phyloP scores from a whole-genome alignment of 2,113 vertebrate genomes.

The Cyprinus carpio region DNA sequence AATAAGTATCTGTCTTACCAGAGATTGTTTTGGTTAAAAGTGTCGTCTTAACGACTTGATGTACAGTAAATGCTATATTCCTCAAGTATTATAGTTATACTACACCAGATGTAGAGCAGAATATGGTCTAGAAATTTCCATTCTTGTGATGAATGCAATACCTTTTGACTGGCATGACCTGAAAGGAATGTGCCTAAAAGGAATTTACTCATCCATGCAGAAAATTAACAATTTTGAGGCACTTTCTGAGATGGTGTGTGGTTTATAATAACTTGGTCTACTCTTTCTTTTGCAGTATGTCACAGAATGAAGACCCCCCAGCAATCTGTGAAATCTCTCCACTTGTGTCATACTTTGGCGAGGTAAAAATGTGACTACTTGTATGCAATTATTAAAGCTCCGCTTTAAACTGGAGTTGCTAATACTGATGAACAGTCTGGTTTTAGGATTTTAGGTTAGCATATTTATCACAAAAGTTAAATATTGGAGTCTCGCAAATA shows the following conservation, averaged over 20 bases:
- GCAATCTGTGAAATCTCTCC: slow-evolving; percentile 90
- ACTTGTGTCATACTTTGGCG: slow-evolving; percentile 89
- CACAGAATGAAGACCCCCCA: slow-evolving; percentile 65
- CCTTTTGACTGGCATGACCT: neutral
- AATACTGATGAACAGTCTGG: neutral
- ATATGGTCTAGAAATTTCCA: neutral
- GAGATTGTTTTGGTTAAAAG: neutral
- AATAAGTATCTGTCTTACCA: neutral
- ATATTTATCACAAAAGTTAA: neutral
- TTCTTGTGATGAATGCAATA: neutral
- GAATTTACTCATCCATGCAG: neutral
- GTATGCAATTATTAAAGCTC: neutral
- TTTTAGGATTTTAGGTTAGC: neutral
- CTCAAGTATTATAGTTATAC: neutral
- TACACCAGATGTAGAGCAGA: neutral
- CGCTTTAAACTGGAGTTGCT: neutral
- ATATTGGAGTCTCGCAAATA: neutral
- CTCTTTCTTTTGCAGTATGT: slow-evolving; percentile 63
- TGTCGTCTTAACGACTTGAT: neutral
- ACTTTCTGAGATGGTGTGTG: neutral
- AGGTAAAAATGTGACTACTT: slow-evolving; percentile 75
- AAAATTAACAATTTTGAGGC: neutral
- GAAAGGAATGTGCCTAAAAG: neutral
- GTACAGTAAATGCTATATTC: neutral
- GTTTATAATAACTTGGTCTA: neutral